Evolutionary conservation across 2,888 invertebrate genomes (phyloP).

Genomic region (Operophtera brumata): DNA sequence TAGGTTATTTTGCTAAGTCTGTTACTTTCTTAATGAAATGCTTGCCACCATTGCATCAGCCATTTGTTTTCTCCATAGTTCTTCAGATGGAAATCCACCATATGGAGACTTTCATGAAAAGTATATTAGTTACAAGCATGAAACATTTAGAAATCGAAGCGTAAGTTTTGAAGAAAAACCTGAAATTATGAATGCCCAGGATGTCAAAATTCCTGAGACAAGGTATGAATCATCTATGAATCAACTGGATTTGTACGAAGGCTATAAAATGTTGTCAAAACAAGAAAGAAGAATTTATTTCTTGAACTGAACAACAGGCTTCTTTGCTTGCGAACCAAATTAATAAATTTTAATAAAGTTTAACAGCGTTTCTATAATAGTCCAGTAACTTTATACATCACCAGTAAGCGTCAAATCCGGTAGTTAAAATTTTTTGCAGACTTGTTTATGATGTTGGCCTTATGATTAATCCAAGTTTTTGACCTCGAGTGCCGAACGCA

Average conservation of each 20-base stretch:
- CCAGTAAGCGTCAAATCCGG: too few relatives aligned
- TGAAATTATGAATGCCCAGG: constrained; percentile 60
- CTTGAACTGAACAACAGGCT: background rate
- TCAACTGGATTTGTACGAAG: constrained; percentile 26
- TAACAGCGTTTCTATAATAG: too few relatives aligned
- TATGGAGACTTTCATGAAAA: constrained; percentile 91
- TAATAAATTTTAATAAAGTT: too few relatives aligned
- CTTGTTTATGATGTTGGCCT: too few relatives aligned
- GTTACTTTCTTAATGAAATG: constrained; percentile 14
- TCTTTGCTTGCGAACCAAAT: background rate
- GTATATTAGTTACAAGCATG: constrained; percentile 85
- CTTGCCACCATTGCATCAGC: constrained; percentile 62
- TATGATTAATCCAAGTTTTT: too few relatives aligned
- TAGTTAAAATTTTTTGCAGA: too few relatives aligned
- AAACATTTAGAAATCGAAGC: constrained; percentile 87
- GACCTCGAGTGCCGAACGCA: too few relatives aligned
- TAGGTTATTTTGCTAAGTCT: constrained; percentile 10
- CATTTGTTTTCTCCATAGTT: constrained; percentile 77
- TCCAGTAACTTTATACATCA: too few relatives aligned
- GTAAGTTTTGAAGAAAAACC: constrained; percentile 85
- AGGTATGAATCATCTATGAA: constrained; percentile 65
- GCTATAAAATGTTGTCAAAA: background rate
- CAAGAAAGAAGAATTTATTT: background rate
- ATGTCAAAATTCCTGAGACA: constrained; percentile 54
- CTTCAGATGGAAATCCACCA: constrained; percentile 79